Evolutionary conservation across 2,888 invertebrate genomes (phyloP).

Genomic region (Lepetodrilus schrolli): DNA sequence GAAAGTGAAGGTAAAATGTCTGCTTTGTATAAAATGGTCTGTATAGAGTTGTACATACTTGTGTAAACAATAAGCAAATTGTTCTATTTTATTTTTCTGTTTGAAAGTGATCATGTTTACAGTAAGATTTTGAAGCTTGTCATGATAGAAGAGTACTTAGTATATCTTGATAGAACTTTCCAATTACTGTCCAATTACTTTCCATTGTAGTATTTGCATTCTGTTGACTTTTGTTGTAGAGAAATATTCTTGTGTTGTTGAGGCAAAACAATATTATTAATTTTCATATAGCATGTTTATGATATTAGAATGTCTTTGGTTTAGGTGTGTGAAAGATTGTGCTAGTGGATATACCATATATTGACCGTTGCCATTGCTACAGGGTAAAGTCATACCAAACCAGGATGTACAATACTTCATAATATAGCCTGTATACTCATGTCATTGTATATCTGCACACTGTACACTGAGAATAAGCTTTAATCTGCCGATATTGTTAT

Average conservation of each 20-base stretch:
- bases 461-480: neutral
- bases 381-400: constrained; percentile 9
- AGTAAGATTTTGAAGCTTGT: too few species aligned
- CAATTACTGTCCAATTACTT: neutral
- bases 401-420: constrained; percentile 13
- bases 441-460: constrained; percentile 8
- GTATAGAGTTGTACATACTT: neutral
- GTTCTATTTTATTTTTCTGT: too few species aligned
- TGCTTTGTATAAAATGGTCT: neutral
- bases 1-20: neutral
- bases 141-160: too few species aligned
- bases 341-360: neutral
- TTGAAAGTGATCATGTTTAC: too few species aligned
- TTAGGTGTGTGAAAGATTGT: constrained; percentile 7
- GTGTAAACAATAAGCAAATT: too few species aligned
- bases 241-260: too few species aligned
- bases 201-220: too few species aligned
- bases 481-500: neutral
- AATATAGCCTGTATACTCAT: neutral
- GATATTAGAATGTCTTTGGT: neutral
- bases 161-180: neutral
- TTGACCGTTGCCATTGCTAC: constrained; percentile 8
- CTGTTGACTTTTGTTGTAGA: too few species aligned
- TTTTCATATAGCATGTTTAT: too few species aligned
- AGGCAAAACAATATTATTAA: too few species aligned